Percentiles rank a stretch among this genome's conserved stretches.
These are phyloP conservation scores for Trachops cirrhosus DNA, from an alignment of 2,797 vertebrate species.

Conservation along the genomic window DNA sequence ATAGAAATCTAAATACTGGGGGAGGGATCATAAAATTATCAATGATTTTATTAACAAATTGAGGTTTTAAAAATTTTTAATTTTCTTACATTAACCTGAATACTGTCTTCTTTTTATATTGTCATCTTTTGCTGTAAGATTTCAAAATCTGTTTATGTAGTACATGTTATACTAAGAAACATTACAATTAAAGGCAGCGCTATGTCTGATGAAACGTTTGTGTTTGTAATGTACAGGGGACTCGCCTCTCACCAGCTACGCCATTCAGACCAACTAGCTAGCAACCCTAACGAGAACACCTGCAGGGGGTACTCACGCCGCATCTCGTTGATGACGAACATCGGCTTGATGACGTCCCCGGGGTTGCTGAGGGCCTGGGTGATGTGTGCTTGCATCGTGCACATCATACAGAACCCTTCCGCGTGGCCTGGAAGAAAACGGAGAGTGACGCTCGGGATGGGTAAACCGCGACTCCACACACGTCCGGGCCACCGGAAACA, in stretches of 20 bases:
- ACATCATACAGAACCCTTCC: constrained; percentile 99
- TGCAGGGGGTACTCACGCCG: constrained; percentile 88
- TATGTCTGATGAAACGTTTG: not conserved
- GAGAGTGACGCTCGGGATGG: too few relatives aligned
- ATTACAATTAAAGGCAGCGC: not conserved
- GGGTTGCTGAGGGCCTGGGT: constrained; percentile 95
- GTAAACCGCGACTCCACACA: not conserved
- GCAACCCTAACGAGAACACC: not conserved
- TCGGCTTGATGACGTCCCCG: constrained; percentile 94
- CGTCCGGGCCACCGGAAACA: not conserved
- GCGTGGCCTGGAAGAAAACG: constrained; percentile 87
- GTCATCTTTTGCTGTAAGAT: not conserved
- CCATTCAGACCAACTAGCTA: not conserved
- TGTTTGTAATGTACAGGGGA: not conserved
- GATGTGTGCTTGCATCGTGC: constrained; percentile 96
- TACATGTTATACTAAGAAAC: constrained; percentile 24
- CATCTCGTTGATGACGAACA: constrained; percentile 94
- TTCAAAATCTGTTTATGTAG: not conserved
- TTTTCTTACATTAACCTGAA: constrained; percentile 4
- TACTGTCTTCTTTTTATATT: not conserved
- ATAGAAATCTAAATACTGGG: not conserved
- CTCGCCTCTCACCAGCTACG: not conserved
- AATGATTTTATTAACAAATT: constrained; percentile 8
- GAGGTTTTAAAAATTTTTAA: not conserved
- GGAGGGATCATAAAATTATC: not conserved